Base-by-base conservation (phyloP, 2,888 invertebrate genomes). In the Dicyrtomina minuta region DNA sequence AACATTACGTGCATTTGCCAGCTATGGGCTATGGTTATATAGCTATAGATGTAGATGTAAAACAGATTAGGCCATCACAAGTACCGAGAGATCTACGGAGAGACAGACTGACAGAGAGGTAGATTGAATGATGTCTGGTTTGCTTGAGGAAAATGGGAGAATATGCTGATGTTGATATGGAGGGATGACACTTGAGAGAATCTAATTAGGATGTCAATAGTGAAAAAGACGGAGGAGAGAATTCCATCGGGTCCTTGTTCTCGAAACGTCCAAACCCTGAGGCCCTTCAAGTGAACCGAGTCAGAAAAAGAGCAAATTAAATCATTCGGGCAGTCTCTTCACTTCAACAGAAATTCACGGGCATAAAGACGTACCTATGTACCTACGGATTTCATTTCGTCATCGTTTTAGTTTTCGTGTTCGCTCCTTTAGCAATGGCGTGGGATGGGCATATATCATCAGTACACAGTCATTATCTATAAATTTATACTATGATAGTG, bases 281-380 rank as follows among this genome's bases (percentile, higher is more conserved):
- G 39, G 51, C 20, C 51, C 27, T 64, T 64, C 24, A 41, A 58
- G 33, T 24, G 27, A 66, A 67, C 59, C 26, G 66, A 58, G 46
- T 55, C 55, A 41, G 53, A 55, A 65, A 58, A 58, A 67, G 46
- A 67, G 33, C 15, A 67, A 67, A 59, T 58, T 59, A 58, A 64
- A 64, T 64, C 51, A 64, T 58, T 58, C 41, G 10, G 33, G 33
- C 33, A 33, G 33, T 33, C 33, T n/a, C n/a, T n/a, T n/a, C n/a
- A n/a, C n/a, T n/a, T n/a, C n/a, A n/a, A n/a, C n/a, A n/a, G n/a
- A n/a, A n/a, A n/a, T n/a, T n/a, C n/a, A n/a, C n/a, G n/a, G n/a
- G n/a, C n/a, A n/a, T n/a, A n/a, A n/a, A n/a, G n/a, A n/a, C n/a
- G n/a, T n/a, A n/a, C n/a, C n/a, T n/a, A n/a, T n/a, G n/a, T n/a